phyloP scores from a whole-genome alignment of 1,140 invertebrate species.

The Drosophila neocordata region DNA sequence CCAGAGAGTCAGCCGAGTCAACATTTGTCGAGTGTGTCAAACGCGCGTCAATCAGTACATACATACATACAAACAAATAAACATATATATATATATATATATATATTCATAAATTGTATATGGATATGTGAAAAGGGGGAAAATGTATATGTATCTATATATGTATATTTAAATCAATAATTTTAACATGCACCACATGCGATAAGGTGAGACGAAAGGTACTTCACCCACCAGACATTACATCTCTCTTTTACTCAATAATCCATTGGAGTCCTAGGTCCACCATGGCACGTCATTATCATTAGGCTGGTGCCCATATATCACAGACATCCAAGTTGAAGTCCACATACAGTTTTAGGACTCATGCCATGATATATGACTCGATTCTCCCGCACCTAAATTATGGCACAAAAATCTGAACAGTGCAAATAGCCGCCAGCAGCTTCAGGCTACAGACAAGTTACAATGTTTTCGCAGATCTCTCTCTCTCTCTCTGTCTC shows the following conservation, averaged over 20 bases:
- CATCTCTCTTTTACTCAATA: background rate
- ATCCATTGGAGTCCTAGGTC: background rate
- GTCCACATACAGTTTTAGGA: constrained; percentile 1
- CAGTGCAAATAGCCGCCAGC: constrained; percentile 74
- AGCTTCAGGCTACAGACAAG: constrained; percentile 67
- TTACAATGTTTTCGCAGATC: constrained; percentile 20
- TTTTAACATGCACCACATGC: constrained; percentile 36
- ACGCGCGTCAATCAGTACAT: constrained; percentile 64
- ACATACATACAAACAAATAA: background rate
- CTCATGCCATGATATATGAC: constrained; percentile 52
- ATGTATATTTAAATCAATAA: constrained; percentile 73
- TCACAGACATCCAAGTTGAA: constrained; percentile 35
- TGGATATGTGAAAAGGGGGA: too few relatives aligned
- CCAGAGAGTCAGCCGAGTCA: constrained; percentile 35
- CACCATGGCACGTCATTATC: constrained; percentile 66
- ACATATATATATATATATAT: constrained; percentile 2
- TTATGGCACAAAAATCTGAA: constrained; percentile 55
- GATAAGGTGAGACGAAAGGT: constrained; percentile 37
- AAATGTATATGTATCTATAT: too few relatives aligned
- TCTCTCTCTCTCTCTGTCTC: background rate
- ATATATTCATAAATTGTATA: too few relatives aligned
- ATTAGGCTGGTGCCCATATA: constrained; percentile 69
- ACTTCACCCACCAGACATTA: background rate
- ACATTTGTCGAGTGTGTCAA: constrained; percentile 79
- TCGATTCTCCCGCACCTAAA: constrained; percentile 68